These are phyloP conservation scores for Taxidea taxus DNA, from an alignment of 2,113 vertebrate species.

Conservation along the genomic window DNA sequence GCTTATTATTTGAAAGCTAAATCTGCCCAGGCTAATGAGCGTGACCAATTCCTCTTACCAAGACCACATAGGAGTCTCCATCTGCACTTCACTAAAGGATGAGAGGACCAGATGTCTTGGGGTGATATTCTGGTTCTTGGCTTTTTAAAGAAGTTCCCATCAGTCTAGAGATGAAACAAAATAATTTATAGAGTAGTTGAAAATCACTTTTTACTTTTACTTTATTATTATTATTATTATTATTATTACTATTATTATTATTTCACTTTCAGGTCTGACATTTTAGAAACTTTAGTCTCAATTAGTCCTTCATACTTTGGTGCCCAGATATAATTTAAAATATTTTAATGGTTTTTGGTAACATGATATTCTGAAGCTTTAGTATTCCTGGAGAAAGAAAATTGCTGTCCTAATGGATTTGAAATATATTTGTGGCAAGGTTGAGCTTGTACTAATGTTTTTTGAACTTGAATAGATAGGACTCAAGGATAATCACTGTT, in stretches of 20 bases:
- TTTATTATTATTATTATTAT: neutral
- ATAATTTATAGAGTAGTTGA: conserved; percentile 51
- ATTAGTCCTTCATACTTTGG: neutral
- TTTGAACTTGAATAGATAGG: neutral
- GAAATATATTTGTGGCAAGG: neutral
- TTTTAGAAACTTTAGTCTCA: neutral
- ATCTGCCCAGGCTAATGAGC: conserved; percentile 74
- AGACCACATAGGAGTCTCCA: conserved; percentile 71
- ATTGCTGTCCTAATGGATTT: neutral
- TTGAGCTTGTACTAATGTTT: neutral
- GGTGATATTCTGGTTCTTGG: conserved; percentile 59
- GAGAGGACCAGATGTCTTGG: conserved; percentile 71
- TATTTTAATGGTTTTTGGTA: neutral
- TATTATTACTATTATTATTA: neutral
- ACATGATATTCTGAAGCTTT: neutral
- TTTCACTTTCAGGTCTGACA: conserved; percentile 22
- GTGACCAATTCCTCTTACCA: conserved; percentile 70
- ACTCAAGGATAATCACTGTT: neutral
- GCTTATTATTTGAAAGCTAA: conserved; percentile 75
- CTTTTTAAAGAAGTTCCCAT: conserved; percentile 57
- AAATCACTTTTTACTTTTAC: conserved; percentile 47
- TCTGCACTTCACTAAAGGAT: conserved; percentile 66
- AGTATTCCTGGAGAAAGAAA: neutral
- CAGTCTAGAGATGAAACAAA: conserved; percentile 56
- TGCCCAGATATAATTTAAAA: conserved; percentile 28